Evolutionary conservation across 2,888 invertebrate genomes (phyloP).

Genomic region (Eumacrocentrus americanus): DNA sequence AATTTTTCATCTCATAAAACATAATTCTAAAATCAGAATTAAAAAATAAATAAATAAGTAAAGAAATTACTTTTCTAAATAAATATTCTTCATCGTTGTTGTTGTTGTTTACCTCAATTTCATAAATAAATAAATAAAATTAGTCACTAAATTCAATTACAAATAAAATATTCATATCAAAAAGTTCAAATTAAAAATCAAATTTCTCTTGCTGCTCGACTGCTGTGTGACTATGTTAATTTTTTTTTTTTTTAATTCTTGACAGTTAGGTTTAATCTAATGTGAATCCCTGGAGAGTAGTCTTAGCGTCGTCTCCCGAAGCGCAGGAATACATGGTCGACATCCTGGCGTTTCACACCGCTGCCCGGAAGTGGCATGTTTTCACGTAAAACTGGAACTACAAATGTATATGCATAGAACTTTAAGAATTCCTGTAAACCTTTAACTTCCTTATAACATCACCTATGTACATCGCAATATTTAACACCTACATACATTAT

Average conservation of each 20-base stretch:
- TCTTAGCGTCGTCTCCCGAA: conserved; percentile 81
- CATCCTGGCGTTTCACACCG: conserved; percentile 84
- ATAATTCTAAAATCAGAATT: conserved; percentile 11
- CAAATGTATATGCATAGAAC: conserved; percentile 12
- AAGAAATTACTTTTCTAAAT: neutral
- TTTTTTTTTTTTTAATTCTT: conserved; percentile 21
- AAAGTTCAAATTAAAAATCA: neutral
- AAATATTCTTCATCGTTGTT: neutral
- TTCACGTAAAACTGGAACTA: conserved; percentile 54
- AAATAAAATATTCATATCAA: no score
- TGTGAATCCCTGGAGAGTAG: conserved; percentile 22
- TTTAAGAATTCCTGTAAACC: no score
- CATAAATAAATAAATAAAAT: neutral
- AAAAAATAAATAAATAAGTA: neutral
- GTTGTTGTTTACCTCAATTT: neutral
- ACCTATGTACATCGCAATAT: no score
- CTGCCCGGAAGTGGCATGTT: conserved; percentile 64
- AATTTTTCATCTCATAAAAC: neutral
- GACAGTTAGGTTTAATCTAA: conserved; percentile 25
- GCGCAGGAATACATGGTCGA: conserved; percentile 88
- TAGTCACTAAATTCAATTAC: neutral
- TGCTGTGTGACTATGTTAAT: neutral
- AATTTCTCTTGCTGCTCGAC: neutral
- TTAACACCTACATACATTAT: no score
- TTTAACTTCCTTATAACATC: no score